Base-by-base conservation (phyloP, 2,888 invertebrate genomes). In the Linhomoeus sp. region DNA sequence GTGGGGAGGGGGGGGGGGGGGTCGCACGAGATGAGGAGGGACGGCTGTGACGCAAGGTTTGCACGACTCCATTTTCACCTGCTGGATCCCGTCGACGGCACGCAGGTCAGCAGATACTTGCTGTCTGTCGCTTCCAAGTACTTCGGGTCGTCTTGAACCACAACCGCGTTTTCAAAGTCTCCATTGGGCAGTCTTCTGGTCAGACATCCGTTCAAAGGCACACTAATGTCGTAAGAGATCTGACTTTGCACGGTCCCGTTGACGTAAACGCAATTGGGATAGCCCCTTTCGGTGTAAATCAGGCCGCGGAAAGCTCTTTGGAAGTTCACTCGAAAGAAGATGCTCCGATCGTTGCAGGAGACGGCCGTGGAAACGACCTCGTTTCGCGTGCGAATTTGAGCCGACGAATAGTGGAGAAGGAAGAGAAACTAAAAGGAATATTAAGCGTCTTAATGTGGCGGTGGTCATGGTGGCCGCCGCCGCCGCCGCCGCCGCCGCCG, bases 71-170 rank as follows among this genome's bases (percentile, higher is more conserved):
- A n/a, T n/a, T n/a, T n/a, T n/a, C n/a, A n/a, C n/a, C n/a, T n/a
- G n/a, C n/a, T n/a, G n/a, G n/a, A n/a, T n/a, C n/a, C n/a, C n/a
- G n/a, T n/a, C n/a, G n/a, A n/a, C n/a, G 47, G 46, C 25, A 39
- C 37, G 29, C 50, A 50, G 12, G 45, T 49, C 26, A 50, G 25
- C 29, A 50, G 20, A 22, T 40, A 50, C 23, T 50, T 46, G 38
- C 46, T 35, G 24, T 50, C 50, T 9, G 29, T 17, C 17, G 38
- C 23, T 33, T 46, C 43, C 40, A 45, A 20, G 19, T 23, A 23
- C 12, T 37, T 17, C 15, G 44, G 35, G 24, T 49, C 46, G 2
- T 40, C 25, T 37, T 50, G 50, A 9, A 50, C 41, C 15, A 50
- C 37, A n/a, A 50, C 23, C 14, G 49, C 25, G 44, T 50, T 50